Evolutionary conservation across 1,140 invertebrate species (phyloP).

Genomic region (Phortica variegata): DNA sequence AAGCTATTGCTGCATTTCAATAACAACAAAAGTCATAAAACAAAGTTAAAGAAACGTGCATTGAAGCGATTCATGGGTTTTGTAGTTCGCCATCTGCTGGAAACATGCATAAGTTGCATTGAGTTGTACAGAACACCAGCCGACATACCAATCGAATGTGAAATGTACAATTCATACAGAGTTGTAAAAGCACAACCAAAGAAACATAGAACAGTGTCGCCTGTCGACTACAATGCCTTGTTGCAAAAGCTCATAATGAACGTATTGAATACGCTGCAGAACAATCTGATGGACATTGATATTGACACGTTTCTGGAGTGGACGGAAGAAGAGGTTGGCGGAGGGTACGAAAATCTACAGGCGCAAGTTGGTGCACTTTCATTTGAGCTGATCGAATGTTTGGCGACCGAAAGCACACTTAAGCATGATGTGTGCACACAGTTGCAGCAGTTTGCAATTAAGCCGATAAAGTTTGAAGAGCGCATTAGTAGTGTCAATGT

Average conservation of each 20-base stretch:
- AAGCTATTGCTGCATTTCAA: no score
- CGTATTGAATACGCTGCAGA: constrained; percentile 33
- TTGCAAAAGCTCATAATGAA: not conserved
- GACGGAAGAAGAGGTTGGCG: constrained; percentile 27
- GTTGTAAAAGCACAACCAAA: no score
- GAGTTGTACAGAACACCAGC: no score
- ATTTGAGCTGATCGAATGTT: constrained; percentile 17
- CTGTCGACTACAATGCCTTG: no score
- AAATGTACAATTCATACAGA: no score
- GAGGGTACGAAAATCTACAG: constrained; percentile 24
- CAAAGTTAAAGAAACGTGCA: no score
- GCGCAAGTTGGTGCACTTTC: constrained; percentile 13
- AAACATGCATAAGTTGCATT: no score
- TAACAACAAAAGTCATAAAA: no score
- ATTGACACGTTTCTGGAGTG: constrained; percentile 38
- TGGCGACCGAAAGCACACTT: constrained; percentile 12
- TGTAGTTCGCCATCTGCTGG: no score
- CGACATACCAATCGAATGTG: no score
- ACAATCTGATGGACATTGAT: constrained; percentile 27
- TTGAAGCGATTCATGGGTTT: no score
- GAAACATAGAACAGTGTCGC: no score
- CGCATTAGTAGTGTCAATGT: constrained; percentile 17
- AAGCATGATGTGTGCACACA: constrained; percentile 21
- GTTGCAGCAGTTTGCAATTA: constrained; percentile 21
- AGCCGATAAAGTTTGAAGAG: constrained; percentile 24